Conservation (phyloP, 2,888 invertebrate genomes). For the Tenthredo notha region DNA sequence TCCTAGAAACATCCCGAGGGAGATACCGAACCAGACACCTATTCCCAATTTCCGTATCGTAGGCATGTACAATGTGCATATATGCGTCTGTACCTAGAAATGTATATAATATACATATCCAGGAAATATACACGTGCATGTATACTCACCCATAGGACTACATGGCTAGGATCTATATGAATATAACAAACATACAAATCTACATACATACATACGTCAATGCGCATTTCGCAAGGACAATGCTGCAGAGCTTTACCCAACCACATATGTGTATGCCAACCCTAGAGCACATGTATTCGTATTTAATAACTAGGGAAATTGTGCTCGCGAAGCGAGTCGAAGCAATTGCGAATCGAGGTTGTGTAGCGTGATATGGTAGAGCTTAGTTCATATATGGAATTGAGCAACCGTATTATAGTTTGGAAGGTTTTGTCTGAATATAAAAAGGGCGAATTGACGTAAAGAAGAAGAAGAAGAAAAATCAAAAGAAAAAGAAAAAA, state of each 20-base stretch:
- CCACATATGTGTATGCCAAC: neutral
- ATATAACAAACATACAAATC: neutral
- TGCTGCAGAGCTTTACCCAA: constrained; percentile 4
- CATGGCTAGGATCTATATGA: neutral
- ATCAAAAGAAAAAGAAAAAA: neutral
- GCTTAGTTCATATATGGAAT: neutral
- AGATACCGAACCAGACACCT: constrained; percentile 46
- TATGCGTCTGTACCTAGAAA: neutral
- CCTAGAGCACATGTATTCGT: neutral
- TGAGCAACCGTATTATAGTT: neutral
- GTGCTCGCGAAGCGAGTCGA: neutral
- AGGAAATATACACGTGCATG: too few relatives aligned
- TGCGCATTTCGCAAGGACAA: constrained; percentile 31
- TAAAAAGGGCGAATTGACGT: neutral
- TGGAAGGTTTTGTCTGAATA: neutral
- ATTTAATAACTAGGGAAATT: constrained; percentile 38
- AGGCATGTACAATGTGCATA: neutral
- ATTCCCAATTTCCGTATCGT: constrained; percentile 46
- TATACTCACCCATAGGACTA: neutral
- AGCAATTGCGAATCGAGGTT: constrained; percentile 17
- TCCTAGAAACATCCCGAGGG: constrained; percentile 47
- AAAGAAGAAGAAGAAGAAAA: too few relatives aligned
- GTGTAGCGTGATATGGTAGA: neutral
- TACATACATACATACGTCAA: neutral
- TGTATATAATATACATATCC: neutral